A percentile compares a stretch with the other conserved stretches of the same genome.
Evolutionary conservation across 2,888 invertebrate species (phyloP).

Genomic region (Drosophila anomelani): DNA sequence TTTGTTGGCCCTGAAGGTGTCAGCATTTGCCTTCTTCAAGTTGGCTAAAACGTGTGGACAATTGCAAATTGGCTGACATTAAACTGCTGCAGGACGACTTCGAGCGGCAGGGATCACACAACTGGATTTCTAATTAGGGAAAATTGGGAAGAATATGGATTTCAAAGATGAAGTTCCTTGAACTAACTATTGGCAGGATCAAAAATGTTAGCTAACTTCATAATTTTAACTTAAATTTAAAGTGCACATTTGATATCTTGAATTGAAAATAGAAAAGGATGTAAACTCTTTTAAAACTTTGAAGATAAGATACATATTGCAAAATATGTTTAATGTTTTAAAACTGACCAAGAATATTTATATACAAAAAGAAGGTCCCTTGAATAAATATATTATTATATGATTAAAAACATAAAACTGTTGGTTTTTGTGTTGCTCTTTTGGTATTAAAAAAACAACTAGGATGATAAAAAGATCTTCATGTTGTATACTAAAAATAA

Average conservation of each 20-base stretch:
- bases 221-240: too few species aligned
- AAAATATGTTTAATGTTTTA: too few species aligned
- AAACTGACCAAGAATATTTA: too few species aligned
- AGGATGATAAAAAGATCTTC: background rate
- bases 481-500: background rate
- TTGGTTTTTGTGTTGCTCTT: too few species aligned
- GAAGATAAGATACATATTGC: too few species aligned
- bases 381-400: too few species aligned
- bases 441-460: too few species aligned
- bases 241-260: too few species aligned
- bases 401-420: too few species aligned
- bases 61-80: constrained; percentile 40
- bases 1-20: constrained; percentile 46
- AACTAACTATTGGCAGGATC: background rate
- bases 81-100: background rate
- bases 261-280: too few species aligned
- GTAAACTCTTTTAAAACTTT: too few species aligned
- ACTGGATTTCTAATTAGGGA: background rate
- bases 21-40: constrained; percentile 53
- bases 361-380: too few species aligned
- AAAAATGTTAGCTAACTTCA: background rate
- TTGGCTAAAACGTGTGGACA: constrained; percentile 66
- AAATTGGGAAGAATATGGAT: background rate
- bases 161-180: background rate
- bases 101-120: constrained; percentile 7